phyloP scores from a whole-genome alignment of 2,888 invertebrate genomes.

The Chrysomela aeneicollis region DNA sequence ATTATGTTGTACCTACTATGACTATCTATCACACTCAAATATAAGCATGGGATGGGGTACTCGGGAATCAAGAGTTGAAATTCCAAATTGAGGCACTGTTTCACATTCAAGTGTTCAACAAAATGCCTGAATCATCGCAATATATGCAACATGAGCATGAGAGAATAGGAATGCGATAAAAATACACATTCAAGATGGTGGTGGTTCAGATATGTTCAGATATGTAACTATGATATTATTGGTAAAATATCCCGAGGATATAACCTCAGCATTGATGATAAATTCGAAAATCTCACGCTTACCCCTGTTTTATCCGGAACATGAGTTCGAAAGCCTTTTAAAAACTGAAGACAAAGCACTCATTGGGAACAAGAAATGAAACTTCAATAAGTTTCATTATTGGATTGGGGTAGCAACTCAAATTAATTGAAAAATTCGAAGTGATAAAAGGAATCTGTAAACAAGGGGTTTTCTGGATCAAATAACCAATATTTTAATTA shows the following conservation, averaged over 20 bases:
- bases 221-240: too few relatives aligned
- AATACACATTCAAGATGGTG: too few relatives aligned
- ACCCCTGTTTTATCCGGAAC: conserved; percentile 1
- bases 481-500: conserved; percentile 44
- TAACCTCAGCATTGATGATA: not conserved
- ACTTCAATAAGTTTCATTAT: conserved; percentile 41
- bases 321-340: conserved; percentile 36
- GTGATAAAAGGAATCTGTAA: conserved; percentile 42
- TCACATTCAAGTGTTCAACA: too few relatives aligned
- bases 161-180: too few relatives aligned
- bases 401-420: conserved; percentile 31
- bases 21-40: too few relatives aligned
- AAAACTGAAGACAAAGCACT: conserved; percentile 33
- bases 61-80: too few relatives aligned
- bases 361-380: conserved; percentile 33
- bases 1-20: too few relatives aligned
- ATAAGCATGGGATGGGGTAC: too few relatives aligned
- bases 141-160: too few relatives aligned
- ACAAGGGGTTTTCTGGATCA: conserved; percentile 43
- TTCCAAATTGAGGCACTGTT: too few relatives aligned
- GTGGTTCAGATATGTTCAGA: too few relatives aligned
- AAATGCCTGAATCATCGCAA: too few relatives aligned
- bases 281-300: not conserved
- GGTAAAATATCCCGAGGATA: not conserved
- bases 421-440: conserved; percentile 50